Evolutionary conservation across 2,888 invertebrate species (phyloP).

Genomic region (Sesia bembeciformis): DNA sequence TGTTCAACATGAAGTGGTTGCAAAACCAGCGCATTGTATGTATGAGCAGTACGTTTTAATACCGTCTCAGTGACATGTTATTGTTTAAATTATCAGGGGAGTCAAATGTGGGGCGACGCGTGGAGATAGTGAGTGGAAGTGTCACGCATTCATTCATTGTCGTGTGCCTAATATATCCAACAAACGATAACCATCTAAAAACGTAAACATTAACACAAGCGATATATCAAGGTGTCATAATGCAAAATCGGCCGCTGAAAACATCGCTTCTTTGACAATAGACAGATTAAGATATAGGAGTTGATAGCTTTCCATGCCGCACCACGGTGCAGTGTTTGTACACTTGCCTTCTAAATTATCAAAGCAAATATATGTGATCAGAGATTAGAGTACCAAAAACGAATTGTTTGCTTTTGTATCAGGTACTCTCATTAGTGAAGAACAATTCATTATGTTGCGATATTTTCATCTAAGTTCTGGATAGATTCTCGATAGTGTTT

Average conservation of each 20-base stretch:
- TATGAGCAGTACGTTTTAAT: constrained; percentile 9
- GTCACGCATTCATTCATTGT: constrained; percentile 11
- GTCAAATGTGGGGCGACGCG: constrained; percentile 14
- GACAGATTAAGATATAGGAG: constrained; percentile 12
- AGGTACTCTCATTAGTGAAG: no score
- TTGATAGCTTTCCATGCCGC: constrained; percentile 3
- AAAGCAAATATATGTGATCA: no score
- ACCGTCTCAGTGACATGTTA: constrained; percentile 16
- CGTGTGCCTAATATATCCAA: constrained; percentile 9
- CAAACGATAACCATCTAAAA: constrained; percentile 16
- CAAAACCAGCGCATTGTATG: constrained; percentile 16
- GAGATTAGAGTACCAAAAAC: no score
- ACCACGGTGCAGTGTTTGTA: no score
- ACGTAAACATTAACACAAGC: constrained; percentile 15
- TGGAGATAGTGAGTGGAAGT: constrained; percentile 14
- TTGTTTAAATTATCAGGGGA: constrained; percentile 15
- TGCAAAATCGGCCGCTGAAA: constrained; percentile 8
- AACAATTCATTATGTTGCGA: no score
- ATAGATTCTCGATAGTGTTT: no score
- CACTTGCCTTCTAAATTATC: no score
- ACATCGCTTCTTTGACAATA: constrained; percentile 12
- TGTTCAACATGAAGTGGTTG: constrained; percentile 8
- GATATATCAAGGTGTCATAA: constrained; percentile 16
- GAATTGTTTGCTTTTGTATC: no score
- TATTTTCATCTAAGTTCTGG: no score